phyloP scores from a whole-genome alignment of 2,888 invertebrate species.

The Tipula lateralis region DNA sequence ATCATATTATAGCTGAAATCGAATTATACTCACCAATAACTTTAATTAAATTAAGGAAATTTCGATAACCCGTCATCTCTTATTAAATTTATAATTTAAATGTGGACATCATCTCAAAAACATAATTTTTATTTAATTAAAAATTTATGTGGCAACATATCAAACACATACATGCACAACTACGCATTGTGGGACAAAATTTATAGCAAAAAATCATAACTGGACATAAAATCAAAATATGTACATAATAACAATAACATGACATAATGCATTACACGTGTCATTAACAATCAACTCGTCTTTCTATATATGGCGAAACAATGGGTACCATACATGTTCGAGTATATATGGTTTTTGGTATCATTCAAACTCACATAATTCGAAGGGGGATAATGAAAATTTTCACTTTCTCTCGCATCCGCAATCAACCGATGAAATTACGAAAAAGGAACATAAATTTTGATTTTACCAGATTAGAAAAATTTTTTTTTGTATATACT shows the following conservation, averaged over 20 bases:
- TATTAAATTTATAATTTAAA: no score
- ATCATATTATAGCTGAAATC: no score
- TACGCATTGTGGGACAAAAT: no score
- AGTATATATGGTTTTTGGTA: neutral
- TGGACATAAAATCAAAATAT: neutral
- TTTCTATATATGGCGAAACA: neutral
- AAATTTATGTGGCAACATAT: no score
- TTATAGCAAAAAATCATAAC: neutral
- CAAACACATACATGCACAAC: no score
- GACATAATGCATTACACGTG: constrained; percentile 24
- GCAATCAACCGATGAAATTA: neutral
- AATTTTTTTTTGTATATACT: neutral
- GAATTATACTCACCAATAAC: no score
- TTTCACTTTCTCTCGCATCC: neutral
- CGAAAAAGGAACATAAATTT: neutral
- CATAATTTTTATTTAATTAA: no score
- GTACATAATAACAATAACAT: neutral
- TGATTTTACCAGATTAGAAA: neutral
- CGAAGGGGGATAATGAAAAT: neutral
- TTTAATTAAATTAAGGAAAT: no score
- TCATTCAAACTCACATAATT: neutral
- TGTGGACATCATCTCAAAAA: no score
- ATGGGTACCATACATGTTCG: neutral
- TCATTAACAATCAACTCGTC: neutral
- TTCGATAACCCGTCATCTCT: no score